Evolutionary conservation across 2,113 vertebrate species (phyloP).

Genomic region (Platanista minor): DNA sequence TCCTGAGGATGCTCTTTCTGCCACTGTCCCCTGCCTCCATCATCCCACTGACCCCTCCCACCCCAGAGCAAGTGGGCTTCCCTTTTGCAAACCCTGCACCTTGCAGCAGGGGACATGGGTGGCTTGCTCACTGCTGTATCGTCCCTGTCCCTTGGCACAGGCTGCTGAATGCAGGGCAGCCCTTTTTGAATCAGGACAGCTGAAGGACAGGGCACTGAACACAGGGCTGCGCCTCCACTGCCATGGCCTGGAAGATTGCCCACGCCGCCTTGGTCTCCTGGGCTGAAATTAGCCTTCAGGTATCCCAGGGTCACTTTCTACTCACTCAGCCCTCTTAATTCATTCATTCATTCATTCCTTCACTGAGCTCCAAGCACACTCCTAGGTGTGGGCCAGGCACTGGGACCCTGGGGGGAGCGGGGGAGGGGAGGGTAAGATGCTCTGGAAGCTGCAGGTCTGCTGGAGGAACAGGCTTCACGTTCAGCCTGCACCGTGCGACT

Average conservation of each 20-base stretch:
- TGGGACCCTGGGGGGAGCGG: too few relatives aligned
- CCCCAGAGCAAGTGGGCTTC: neutral
- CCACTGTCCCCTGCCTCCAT: accelerated
- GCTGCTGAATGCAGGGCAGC: neutral
- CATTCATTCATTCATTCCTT: accelerated
- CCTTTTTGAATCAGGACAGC: accelerated
- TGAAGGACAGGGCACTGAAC: neutral
- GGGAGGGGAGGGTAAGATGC: neutral
- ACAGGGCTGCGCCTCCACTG: accelerated
- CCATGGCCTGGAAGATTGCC: accelerated
- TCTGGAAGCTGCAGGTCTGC: too few relatives aligned
- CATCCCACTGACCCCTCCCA: accelerated
- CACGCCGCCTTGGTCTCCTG: accelerated
- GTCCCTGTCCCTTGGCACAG: accelerated
- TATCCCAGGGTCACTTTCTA: accelerated
- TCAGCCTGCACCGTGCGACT: accelerated
- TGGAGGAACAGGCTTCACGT: accelerated
- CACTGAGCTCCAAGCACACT: neutral
- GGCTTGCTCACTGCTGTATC: neutral
- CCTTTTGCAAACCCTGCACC: neutral
- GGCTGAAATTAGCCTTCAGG: neutral
- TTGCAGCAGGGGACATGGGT: neutral
- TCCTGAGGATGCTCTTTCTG: neutral
- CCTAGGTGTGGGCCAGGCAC: neutral
- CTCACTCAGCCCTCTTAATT: neutral